Percentiles rank a stretch among this genome's conserved stretches.
These are phyloP conservation scores for Desoria tigrina DNA, from an alignment of 2,888 invertebrate species.

Conservation along the genomic window DNA sequence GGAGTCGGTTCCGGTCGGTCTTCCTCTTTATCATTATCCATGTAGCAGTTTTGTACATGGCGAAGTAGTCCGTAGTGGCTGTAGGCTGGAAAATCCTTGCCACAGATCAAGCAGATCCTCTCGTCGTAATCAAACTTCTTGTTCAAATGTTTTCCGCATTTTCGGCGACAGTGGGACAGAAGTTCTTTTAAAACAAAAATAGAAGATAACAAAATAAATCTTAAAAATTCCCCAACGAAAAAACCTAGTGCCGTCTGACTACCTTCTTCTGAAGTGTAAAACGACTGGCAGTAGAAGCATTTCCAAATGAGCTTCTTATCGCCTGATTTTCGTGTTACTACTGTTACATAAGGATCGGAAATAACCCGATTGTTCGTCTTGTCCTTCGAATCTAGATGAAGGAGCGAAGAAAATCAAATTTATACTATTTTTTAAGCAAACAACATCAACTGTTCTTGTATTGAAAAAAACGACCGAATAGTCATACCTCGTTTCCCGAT, in stretches of 20 bases:
- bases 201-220: neutral
- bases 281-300: neutral
- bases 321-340: no score
- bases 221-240: no score
- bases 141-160: conserved; percentile 1
- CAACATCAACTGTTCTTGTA: no score
- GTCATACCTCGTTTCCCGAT: no score
- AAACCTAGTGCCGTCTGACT: neutral
- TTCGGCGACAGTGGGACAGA: neutral
- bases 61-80: conserved; percentile 2
- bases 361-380: no score
- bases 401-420: no score
- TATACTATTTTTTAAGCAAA: no score
- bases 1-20: no score
- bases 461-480: no score
- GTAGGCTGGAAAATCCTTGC: neutral
- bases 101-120: conserved; percentile 2
- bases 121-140: neutral
- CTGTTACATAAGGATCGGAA: no score
- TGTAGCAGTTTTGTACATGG: neutral
- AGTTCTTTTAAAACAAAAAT: conserved; percentile 5
- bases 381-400: no score
- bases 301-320: neutral
- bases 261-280: conserved; percentile 1
- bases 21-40: no score